Conservation (phyloP, 2,797 vertebrate species). For the Loriculus beryllinus region DNA sequence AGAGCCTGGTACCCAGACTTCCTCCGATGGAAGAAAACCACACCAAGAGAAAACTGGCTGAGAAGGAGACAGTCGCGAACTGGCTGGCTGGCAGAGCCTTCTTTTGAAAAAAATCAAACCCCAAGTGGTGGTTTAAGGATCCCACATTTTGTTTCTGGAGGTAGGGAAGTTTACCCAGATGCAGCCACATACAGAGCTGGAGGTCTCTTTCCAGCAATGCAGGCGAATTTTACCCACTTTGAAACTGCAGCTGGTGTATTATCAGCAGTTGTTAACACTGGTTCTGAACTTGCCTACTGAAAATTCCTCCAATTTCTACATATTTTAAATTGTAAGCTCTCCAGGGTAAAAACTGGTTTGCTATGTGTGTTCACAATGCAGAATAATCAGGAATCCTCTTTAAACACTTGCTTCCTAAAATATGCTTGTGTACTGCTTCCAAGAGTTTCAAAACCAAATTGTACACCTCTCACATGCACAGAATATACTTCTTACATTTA, state of each 20-base stretch:
- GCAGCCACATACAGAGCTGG: rapidly evolving
- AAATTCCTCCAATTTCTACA: not conserved
- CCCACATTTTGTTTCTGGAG: not conserved
- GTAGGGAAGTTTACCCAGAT: not conserved
- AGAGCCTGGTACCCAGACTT: not conserved
- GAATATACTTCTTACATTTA: not conserved
- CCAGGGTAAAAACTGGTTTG: not conserved
- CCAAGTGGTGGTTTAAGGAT: not conserved
- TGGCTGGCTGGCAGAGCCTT: not conserved
- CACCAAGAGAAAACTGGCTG: not conserved
- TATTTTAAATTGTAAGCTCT: not conserved
- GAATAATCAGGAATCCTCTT: not conserved
- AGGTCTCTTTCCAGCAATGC: not conserved
- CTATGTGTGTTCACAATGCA: not conserved
- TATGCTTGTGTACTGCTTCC: not conserved
- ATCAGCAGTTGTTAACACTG: not conserved
- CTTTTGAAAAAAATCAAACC: not conserved
- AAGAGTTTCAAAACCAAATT: not conserved
- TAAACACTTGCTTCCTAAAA: not conserved
- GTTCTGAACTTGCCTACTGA: not conserved
- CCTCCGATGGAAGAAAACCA: not conserved
- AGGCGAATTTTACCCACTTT: not conserved
- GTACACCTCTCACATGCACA: not conserved
- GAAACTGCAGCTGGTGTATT: not conserved
- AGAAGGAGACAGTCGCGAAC: not conserved